Evolutionary conservation across 2,888 invertebrate species (phyloP), one percentile per base, ranked within the genome.

Genomic region (Ectemnius cavifrons): DNA sequence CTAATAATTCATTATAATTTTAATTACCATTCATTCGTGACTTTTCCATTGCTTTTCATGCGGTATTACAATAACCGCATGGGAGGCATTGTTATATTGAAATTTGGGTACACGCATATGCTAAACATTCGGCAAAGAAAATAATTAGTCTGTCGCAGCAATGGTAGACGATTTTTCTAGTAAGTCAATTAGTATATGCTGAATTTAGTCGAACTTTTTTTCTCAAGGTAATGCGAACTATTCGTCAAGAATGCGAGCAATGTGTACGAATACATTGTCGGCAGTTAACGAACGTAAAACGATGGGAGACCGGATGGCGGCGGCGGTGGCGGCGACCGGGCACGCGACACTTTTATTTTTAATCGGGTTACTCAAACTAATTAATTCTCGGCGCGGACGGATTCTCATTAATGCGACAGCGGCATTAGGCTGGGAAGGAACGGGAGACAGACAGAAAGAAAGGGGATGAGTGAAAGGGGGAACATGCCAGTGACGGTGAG

Each of bases 291-390:
- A 75, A 75, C 67, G 62, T 16, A 64, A 65, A 74, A 73, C 79
- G 73, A 73, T 73, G 62, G 72, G 71, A 63, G 47, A 46, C 70
- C 56, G 63, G 37, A 47, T 14, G 23, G 2, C 47, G 47, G 52
- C 52, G 5, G 49, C 16, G 37, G 37, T 14, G 23, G 2, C 47
- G 47, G 52, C 52, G 5, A 46, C 16, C 60, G 14, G 60, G n/a
- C 49, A 37, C 61, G 63, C 62, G 82, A 58, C 60, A 78, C 69
- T 83, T 77, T 81, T 84, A 81, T 79, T 83, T 82, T 83, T 83
- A 81, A 83, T 81, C 71, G 69, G 81, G 65, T 77, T 83, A 76
- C 70, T 78, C 79, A 74, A 79, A 81, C 79, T 83, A 83, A 83
- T 82, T 81, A 79, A 81, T 83, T 82, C 82, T 73, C 66, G 66